Percentiles rank a stretch among this genome's conserved stretches.
These are phyloP conservation scores for Ophion slaviceki DNA, from an alignment of 2,888 invertebrate genomes.

Conservation along the genomic window DNA sequence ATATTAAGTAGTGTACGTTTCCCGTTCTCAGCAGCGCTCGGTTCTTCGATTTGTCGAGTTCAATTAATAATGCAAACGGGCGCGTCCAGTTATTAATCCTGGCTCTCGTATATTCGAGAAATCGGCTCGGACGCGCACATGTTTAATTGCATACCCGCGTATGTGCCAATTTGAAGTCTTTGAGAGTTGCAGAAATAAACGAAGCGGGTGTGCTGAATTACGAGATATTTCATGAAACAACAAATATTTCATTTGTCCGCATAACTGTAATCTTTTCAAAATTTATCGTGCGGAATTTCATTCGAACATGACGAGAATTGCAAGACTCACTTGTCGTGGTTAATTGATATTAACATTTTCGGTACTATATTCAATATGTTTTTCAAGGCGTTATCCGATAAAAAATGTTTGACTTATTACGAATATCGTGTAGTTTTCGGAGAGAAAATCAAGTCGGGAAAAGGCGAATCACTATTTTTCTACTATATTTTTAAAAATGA, in stretches of 20 bases:
- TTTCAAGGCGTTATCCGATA: neutral
- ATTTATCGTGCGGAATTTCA: conserved; percentile 53
- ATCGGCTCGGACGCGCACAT: neutral
- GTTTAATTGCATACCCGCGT: too few relatives aligned
- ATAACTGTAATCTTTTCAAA: conserved; percentile 9
- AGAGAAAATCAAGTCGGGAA: too few relatives aligned
- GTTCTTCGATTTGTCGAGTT: conserved; percentile 48
- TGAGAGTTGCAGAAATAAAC: conserved; percentile 6
- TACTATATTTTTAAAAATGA: too few relatives aligned
- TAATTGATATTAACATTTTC: conserved; percentile 37
- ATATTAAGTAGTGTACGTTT: conserved; percentile 14
- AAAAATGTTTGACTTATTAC: too few relatives aligned
- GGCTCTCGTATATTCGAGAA: conserved; percentile 18
- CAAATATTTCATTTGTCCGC: conserved; percentile 42
- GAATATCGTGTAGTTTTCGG: too few relatives aligned
- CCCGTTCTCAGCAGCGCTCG: conserved; percentile 28
- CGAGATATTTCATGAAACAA: conserved; percentile 51
- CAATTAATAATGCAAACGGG: conserved; percentile 56
- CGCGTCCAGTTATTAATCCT: conserved; percentile 57
- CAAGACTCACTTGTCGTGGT: conserved; percentile 39
- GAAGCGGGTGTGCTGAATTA: conserved; percentile 8
- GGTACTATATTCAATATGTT: neutral
- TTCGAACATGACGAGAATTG: conserved; percentile 45
- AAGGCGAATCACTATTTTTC: too few relatives aligned
- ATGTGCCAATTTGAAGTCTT: neutral